Evolutionary conservation across 2,888 invertebrate genomes (phyloP), one percentile per base, ranked within the genome.

Genomic region (Nowickia ferox): DNA sequence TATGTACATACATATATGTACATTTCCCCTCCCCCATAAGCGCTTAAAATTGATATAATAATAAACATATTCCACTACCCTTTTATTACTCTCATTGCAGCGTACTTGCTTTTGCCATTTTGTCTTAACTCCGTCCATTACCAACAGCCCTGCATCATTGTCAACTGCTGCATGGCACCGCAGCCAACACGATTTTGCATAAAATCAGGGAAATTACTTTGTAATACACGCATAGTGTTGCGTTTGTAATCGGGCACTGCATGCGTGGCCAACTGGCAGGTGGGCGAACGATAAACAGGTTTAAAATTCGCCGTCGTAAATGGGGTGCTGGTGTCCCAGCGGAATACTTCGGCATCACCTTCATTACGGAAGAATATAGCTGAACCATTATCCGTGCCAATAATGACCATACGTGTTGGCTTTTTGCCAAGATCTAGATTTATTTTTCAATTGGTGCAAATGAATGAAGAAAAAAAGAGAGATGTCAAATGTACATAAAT

Each of bases 151-250:
- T 92, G 92, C 92, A 92, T 92, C 80, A 91, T 87, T 63, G 90
- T 90, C 59, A 95, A 90, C 68, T 94, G 93, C 89, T 95, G 95
- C 53, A 94, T 93, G 55, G 94, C 94, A 1, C 95, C 95, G 88
- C 95, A 95, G 38, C 95, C 95, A 53, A 95, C 94, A 22, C 94
- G 94, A 87, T 94, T 94, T 86, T 94, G 93, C 90, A 95, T 94
- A 88, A 93, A 95, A 92, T 95, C 95, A 1, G 94, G 94, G 91
- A 95, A 95, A 90, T 95, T 95, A 88, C 95, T 95, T 89, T 95
- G 94, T 84, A 95, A 90, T 1, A 94, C 94, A 69, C 95, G 93
- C 93, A 95, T 95, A 74, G 93, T 92, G 65, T 93, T 93, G 61
- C 94, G 93, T 87, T 93, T 94, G 89, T 94, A 93, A 88, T 95